phyloP scores from a whole-genome alignment of 2,888 invertebrate species.

The Aleiodes testaceus region DNA sequence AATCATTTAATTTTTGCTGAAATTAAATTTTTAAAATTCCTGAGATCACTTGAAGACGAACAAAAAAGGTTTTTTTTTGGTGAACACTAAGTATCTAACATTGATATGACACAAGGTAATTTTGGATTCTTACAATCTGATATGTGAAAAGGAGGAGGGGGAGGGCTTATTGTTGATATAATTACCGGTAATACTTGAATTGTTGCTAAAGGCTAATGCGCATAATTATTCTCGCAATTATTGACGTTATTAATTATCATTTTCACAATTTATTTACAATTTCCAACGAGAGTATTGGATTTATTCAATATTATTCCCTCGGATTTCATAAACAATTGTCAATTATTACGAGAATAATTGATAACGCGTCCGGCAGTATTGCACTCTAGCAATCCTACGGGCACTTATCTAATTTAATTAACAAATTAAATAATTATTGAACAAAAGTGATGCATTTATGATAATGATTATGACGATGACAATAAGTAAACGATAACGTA shows the following conservation, averaged over 20 bases:
- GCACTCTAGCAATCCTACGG: constrained; percentile 64
- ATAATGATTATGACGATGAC: constrained; percentile 52
- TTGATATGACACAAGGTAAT: constrained; percentile 69
- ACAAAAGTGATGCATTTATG: constrained; percentile 37
- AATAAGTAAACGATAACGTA: constrained; percentile 49
- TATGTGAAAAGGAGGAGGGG: constrained; percentile 60
- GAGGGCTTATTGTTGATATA: constrained; percentile 32
- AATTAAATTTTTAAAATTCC: constrained; percentile 6
- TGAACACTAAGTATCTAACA: constrained; percentile 57
- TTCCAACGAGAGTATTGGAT: neutral
- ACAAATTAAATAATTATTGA: neutral
- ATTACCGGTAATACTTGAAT: constrained; percentile 69
- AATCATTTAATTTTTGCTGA: neutral
- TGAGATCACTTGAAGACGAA: constrained; percentile 4
- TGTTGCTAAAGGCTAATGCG: constrained; percentile 65
- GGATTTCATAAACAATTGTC: neutral
- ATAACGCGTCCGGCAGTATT: constrained; percentile 63
- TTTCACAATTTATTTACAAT: neutral
- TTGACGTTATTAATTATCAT: constrained; percentile 1
- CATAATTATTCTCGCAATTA: constrained; percentile 49
- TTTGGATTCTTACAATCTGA: constrained; percentile 69
- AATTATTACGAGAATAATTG: constrained; percentile 59
- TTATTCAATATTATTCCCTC: neutral
- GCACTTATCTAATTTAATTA: constrained; percentile 3
- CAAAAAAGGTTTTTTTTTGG: neutral